A percentile compares a stretch with the other conserved stretches of the same genome.
These are phyloP conservation scores for Leptinotarsa peninsularis DNA, from an alignment of 2,888 invertebrate species.

Conservation along the genomic window DNA sequence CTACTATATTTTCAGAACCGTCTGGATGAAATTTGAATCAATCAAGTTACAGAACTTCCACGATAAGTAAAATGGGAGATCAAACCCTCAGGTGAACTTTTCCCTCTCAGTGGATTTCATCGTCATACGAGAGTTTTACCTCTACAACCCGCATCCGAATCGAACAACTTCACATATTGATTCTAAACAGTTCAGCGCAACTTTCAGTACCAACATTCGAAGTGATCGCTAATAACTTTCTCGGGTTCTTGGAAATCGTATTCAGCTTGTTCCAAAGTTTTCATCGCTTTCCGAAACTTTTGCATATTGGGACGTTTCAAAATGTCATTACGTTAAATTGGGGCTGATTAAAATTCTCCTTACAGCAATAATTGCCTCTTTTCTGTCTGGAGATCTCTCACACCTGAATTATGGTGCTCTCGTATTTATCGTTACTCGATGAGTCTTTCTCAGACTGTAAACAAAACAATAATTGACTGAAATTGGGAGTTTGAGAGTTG, in stretches of 20 bases:
- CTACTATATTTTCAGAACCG: too few relatives aligned
- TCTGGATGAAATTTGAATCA: background rate
- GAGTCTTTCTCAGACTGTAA: background rate
- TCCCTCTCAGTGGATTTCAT: background rate
- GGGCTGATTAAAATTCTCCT: constrained; percentile 7
- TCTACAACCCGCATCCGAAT: background rate
- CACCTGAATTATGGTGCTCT: background rate
- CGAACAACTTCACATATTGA: constrained; percentile 17
- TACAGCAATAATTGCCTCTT: constrained; percentile 17
- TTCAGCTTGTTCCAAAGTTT: constrained; percentile 17
- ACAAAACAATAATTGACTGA: background rate
- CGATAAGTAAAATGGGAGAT: background rate
- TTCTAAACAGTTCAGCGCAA: constrained; percentile 8
- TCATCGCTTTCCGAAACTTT: constrained; percentile 11
- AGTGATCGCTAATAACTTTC: constrained; percentile 3
- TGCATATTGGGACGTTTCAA: constrained; percentile 23
- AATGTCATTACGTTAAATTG: constrained; percentile 24
- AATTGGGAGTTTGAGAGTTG: background rate
- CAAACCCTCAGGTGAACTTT: background rate
- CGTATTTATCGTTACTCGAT: background rate
- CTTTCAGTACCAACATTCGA: constrained; percentile 1
- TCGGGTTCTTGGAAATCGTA: background rate
- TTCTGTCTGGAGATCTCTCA: background rate
- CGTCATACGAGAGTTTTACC: background rate
- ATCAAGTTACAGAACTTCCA: background rate